These are phyloP conservation scores for Umimayanthus chanpuru DNA, from an alignment of 92 coral and sea anemone species.

Conservation along the genomic window DNA sequence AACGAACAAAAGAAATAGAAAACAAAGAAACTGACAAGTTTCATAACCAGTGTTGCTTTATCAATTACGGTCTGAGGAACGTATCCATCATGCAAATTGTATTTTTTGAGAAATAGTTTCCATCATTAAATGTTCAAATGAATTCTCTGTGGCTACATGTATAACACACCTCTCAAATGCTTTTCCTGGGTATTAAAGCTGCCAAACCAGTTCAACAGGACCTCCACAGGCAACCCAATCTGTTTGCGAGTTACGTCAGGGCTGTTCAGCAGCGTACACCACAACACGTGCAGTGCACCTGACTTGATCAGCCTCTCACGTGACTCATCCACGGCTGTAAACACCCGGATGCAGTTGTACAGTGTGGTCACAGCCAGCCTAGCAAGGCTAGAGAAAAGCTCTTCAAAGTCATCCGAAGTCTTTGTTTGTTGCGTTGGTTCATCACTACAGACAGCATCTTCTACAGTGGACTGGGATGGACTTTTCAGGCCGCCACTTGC, in stretches of 20 bases:
- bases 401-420: constrained; percentile 85
- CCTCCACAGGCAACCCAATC: constrained; percentile 82
- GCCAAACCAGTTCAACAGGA: constrained; percentile 75
- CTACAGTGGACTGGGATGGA: constrained; percentile 37
- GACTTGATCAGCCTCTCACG: constrained; percentile 74
- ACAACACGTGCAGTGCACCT: constrained; percentile 75
- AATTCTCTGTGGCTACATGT: no score
- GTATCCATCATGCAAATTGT: no score
- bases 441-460: constrained; percentile 29
- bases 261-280: constrained; percentile 89
- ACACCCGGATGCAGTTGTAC: constrained; percentile 84
- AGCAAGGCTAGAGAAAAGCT: constrained; percentile 76
- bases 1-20: no score
- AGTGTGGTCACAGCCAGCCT: constrained; percentile 78
- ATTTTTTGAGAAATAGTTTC: no score
- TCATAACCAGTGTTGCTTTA: no score
- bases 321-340: constrained; percentile 65
- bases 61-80: no score
- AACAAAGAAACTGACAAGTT: no score
- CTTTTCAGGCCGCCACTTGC: constrained; percentile 52
- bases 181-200: constrained; percentile 61
- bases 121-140: background rate
- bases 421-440: constrained; percentile 62
- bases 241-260: constrained; percentile 70
- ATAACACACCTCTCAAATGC: constrained; percentile 63